phyloP scores from a whole-genome alignment of 2,888 invertebrate genomes.

The Trachelus tabidus region DNA sequence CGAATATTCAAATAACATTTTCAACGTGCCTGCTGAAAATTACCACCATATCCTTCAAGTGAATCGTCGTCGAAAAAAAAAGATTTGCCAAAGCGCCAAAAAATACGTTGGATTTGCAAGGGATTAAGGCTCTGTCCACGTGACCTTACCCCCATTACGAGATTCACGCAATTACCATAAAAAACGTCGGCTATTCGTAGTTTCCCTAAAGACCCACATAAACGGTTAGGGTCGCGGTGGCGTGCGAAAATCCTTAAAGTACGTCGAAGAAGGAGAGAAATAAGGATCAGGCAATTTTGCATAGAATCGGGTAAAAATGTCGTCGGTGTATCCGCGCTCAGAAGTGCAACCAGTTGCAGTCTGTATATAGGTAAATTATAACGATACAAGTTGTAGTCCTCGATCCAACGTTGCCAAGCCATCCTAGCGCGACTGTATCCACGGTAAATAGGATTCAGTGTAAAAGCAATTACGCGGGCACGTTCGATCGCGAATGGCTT shows the following conservation, averaged over 20 bases:
- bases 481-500: neutral
- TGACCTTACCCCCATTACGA: neutral
- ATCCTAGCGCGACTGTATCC: conserved; percentile 39
- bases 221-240: neutral
- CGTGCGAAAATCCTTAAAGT: neutral
- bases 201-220: neutral
- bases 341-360: neutral
- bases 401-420: neutral
- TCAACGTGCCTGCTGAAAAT: neutral
- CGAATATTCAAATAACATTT: neutral
- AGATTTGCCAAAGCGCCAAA: no score
- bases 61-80: neutral
- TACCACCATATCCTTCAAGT: neutral
- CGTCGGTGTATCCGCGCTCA: conserved; percentile 1
- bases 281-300: neutral
- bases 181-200: neutral
- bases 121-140: neutral
- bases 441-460: conserved; percentile 46
- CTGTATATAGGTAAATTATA: neutral
- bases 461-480: conserved; percentile 41
- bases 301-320: conserved; percentile 27
- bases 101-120: neutral
- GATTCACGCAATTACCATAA: neutral
- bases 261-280: conserved; percentile 13
- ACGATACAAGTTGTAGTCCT: neutral